Evolutionary conservation across 2,888 invertebrate species (phyloP).

Genomic region (Dryococelus australis): DNA sequence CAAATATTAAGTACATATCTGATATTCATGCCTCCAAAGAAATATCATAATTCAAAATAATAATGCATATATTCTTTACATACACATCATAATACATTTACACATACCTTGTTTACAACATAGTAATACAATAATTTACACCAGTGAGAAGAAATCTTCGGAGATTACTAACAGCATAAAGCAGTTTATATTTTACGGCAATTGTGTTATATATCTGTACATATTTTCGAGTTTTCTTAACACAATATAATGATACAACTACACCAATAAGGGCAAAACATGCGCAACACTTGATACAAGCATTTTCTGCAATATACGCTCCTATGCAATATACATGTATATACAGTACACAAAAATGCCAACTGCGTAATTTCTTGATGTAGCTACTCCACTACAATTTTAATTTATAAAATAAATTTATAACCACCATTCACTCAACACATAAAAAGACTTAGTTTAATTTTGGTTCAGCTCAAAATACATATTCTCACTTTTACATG

Average conservation of each 20-base stretch:
- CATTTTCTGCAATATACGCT: conserved; percentile 1
- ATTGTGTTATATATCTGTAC: neutral
- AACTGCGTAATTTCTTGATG: neutral
- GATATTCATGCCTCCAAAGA: conserved; percentile 16
- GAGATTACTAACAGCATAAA: neutral
- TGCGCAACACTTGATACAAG: conserved; percentile 16
- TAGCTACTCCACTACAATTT: neutral
- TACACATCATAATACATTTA: neutral
- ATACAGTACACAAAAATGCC: neutral
- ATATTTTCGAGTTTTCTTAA: neutral
- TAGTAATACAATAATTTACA: neutral
- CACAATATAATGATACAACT: neutral
- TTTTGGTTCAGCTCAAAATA: too few species aligned
- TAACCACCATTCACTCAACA: too few species aligned
- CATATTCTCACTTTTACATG: neutral
- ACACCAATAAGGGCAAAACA: neutral
- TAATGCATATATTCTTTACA: neutral
- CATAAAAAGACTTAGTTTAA: too few species aligned
- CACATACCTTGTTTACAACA: neutral
- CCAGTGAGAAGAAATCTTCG: neutral
- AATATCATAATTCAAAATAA: neutral
- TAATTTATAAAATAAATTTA: too few species aligned
- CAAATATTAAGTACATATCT: neutral
- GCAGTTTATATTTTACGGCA: neutral
- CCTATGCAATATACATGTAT: conserved; percentile 16